Evolutionary conservation across 2,888 invertebrate genomes (phyloP).

Genomic region (Venustoraphidia nigricollis): DNA sequence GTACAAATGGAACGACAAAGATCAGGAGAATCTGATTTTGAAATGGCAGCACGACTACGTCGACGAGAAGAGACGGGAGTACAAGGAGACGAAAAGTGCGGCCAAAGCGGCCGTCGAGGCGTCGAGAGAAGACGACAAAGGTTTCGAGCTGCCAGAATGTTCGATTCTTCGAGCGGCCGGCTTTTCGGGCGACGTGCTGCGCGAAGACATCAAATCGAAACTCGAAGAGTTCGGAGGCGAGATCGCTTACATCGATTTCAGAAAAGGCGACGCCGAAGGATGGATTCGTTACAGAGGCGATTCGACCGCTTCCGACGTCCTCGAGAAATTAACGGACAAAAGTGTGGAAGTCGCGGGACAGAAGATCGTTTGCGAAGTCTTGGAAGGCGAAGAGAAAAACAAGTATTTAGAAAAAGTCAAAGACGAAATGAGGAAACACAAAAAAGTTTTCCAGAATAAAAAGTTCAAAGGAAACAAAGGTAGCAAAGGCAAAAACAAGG

Average conservation of each 20-base stretch:
- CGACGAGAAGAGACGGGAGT: conserved; percentile 50
- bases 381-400: conserved; percentile 61
- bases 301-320: conserved; percentile 46
- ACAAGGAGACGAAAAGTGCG: conserved; percentile 31
- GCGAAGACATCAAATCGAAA: conserved; percentile 61
- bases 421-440: conserved; percentile 33
- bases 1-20: conserved; percentile 47
- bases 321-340: conserved; percentile 45
- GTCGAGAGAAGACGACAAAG: conserved; percentile 30
- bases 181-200: conserved; percentile 33
- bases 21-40: conserved; percentile 39
- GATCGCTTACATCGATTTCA: conserved; percentile 62
- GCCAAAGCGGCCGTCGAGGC: conserved; percentile 36
- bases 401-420: conserved; percentile 44
- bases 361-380: conserved; percentile 35
- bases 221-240: conserved; percentile 42
- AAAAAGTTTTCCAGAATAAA: conserved; percentile 35
- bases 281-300: conserved; percentile 56
- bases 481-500: conserved; percentile 15
- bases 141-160: conserved; percentile 50
- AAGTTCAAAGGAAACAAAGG: conserved; percentile 27
- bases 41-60: conserved; percentile 58
- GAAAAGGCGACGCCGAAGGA: conserved; percentile 55
- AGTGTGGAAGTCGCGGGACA: conserved; percentile 38
- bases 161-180: conserved; percentile 57